Evolutionary conservation across 2,888 invertebrate species (phyloP).

Genomic region (Perithous albicinctus): DNA sequence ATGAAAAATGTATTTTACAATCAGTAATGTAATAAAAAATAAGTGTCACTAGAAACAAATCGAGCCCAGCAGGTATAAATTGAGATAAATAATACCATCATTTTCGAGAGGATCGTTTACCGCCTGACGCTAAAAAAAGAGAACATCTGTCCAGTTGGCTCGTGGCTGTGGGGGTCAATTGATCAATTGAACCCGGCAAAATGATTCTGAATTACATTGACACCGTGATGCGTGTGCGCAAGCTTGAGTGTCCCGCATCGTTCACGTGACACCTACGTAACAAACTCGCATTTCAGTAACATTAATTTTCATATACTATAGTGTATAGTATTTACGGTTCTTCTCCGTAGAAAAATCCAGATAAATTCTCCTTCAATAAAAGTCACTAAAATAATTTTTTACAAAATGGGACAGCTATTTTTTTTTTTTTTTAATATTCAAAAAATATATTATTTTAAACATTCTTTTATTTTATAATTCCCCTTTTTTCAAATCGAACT

Average conservation of each 20-base stretch:
- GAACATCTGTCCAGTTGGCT: slow-evolving; percentile 38
- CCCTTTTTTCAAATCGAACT: no score
- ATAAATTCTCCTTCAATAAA: no score
- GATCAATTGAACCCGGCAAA: slow-evolving; percentile 77
- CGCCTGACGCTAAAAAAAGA: slow-evolving; percentile 21
- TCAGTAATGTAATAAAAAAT: background rate
- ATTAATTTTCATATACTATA: slow-evolving; percentile 41
- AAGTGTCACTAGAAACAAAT: no score
- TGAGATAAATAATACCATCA: background rate
- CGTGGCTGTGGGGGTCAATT: slow-evolving; percentile 74
- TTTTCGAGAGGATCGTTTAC: slow-evolving; percentile 4
- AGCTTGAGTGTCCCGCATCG: slow-evolving; percentile 53
- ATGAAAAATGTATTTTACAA: background rate
- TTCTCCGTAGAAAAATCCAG: slow-evolving; percentile 18
- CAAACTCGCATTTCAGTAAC: background rate
- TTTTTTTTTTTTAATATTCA: no score
- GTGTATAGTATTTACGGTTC: no score
- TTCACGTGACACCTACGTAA: slow-evolving; percentile 55
- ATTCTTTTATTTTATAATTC: no score
- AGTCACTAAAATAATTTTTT: no score
- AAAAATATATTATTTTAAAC: no score
- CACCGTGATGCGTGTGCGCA: slow-evolving; percentile 46
- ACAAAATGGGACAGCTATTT: no score
- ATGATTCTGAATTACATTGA: slow-evolving; percentile 74
- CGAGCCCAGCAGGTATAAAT: slow-evolving; percentile 21